Base-by-base conservation (phyloP, 2,113 vertebrate species). In the Pholis gunnellus region DNA sequence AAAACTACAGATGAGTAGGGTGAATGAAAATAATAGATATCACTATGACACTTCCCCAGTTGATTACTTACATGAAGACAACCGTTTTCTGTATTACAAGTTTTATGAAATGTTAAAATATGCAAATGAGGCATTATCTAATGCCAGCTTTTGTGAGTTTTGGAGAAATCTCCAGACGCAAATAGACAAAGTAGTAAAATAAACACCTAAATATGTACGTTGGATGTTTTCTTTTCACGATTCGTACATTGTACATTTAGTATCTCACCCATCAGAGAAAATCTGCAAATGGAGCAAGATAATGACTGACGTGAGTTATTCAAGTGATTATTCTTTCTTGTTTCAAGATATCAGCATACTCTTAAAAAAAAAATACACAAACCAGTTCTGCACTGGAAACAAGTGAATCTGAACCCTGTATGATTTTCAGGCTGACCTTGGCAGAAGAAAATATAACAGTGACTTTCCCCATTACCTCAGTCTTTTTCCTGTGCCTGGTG, bases 391-490 rank as follows among this genome's bases (percentile, higher is more conserved):
- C 27, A 1, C 15, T 56, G 20, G 40, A 72, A 65, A 65, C 5
- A 38, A 56, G 48, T 54, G 66, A 59, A 44, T 73, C 15, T 63
- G 36, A 54, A 31, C 5, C 7, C 40, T n/a, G 67, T 34, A 18
- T 56, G 60, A 59, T 36, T 78, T 71, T 9, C 72, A 68, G 71
- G 20, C 76, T 72, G 65, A 78, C 77, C 64, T 25, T 65, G 44
- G 71, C 48, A 52, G 40, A 18, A 64, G 73, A 56, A 78, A 61
- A 72, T 29, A 57, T 8, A 73, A 36, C 77, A 63, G 54, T 82
- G 48, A 52, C 59, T 77, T 75, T 74, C 71, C 72, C 67, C 80
- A 69, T 88, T 75, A 87, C 84, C 77, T 88, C 87, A 72, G 79
- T 61, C 73, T 82, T 42, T 85, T 80, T 85, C 80, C 79, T 73